These are phyloP conservation scores for Cyanistes caeruleus DNA, from an alignment of 2,113 vertebrate species.

Conservation along the genomic window DNA sequence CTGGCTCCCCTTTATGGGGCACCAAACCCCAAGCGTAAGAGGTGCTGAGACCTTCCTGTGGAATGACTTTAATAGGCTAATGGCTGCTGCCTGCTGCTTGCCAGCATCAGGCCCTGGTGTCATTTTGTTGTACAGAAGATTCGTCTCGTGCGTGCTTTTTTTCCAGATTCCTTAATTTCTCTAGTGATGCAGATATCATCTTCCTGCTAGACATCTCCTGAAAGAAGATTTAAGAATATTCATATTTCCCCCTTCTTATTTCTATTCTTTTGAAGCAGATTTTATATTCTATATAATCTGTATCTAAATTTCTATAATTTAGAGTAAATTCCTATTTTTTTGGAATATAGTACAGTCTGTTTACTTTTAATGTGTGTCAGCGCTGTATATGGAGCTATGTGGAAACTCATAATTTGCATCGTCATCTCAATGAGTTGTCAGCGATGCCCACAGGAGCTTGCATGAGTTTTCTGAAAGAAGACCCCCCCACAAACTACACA, in stretches of 20 bases:
- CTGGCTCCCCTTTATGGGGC: accelerated
- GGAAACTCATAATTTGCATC: not conserved
- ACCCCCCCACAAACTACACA: not conserved
- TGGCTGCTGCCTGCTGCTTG: not conserved
- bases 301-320: not conserved
- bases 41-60: not conserved
- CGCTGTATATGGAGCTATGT: not conserved
- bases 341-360: not conserved
- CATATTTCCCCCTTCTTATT: not conserved
- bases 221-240: not conserved
- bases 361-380: not conserved
- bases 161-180: not conserved
- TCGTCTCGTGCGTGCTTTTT: not conserved
- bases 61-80: accelerated
- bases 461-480: not conserved
- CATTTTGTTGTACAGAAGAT: not conserved
- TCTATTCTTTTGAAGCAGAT: not conserved
- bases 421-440: not conserved
- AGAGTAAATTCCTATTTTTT: not conserved
- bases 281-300: too few relatives aligned
- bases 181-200: not conserved
- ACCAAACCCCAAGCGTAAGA: not conserved
- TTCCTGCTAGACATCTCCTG: not conserved
- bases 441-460: not conserved
- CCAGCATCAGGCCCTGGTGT: not conserved